Conservation (phyloP, 2,113 vertebrate genomes). For the Acrocephalus arundinaceus region DNA sequence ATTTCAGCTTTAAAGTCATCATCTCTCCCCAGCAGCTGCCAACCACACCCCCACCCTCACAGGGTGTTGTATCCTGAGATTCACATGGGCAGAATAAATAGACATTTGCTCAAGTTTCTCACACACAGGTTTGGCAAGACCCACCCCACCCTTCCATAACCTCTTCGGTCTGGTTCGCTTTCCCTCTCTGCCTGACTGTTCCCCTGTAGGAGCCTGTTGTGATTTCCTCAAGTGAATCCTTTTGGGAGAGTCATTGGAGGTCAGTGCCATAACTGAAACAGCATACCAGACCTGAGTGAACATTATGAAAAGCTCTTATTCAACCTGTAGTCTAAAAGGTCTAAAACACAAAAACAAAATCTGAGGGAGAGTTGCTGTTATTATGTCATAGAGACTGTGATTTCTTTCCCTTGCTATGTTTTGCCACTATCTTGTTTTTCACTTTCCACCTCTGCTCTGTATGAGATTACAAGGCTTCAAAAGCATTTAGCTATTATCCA, state of each 20-base stretch:
- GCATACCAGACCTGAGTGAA: neutral
- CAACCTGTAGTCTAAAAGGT: neutral
- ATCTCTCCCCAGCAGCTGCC: neutral
- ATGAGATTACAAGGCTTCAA: neutral
- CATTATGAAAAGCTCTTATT: neutral
- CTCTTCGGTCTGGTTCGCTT: neutral
- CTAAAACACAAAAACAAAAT: neutral
- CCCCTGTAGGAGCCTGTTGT: neutral
- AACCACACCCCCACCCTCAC: neutral
- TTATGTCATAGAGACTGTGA: neutral
- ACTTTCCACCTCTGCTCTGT: neutral
- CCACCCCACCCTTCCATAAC: neutral
- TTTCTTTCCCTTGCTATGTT: neutral
- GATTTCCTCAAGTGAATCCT: neutral
- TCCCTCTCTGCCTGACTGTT: neutral
- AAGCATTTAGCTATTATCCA: neutral
- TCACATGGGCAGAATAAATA: neutral
- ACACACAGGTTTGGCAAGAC: neutral
- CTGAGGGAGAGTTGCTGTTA: neutral
- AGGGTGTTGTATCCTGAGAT: neutral
- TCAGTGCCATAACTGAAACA: neutral
- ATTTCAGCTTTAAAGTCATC: neutral
- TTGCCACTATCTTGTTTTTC: neutral
- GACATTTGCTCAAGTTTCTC: neutral
- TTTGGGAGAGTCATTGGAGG: neutral